phyloP scores from a whole-genome alignment of 2,888 invertebrate species.

The Aricia artaxerxes region DNA sequence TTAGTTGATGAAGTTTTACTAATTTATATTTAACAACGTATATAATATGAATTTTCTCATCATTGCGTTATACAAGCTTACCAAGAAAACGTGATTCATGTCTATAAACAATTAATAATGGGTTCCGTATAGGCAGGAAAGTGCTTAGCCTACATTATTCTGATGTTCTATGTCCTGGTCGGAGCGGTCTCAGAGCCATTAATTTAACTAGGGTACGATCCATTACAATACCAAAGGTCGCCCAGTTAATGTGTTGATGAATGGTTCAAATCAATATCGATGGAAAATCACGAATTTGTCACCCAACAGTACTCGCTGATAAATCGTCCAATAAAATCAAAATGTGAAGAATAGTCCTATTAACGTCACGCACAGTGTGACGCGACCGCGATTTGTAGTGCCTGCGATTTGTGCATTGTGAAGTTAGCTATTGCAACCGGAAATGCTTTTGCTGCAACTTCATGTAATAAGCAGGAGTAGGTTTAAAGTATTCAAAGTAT shows the following conservation, averaged over 20 bases:
- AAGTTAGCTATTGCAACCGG: conserved; percentile 33
- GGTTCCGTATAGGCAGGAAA: background rate
- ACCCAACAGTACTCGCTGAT: conserved; percentile 53
- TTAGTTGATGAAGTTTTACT: too few relatives aligned
- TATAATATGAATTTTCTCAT: too few relatives aligned
- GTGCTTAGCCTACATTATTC: background rate
- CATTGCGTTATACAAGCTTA: too few relatives aligned
- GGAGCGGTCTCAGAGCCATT: background rate
- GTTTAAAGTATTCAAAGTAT: too few relatives aligned
- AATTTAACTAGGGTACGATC: background rate
- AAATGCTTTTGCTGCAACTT: background rate
- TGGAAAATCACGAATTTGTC: conserved; percentile 33
- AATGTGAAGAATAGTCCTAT: conserved; percentile 72
- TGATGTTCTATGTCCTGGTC: background rate
- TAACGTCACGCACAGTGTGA: conserved; percentile 67
- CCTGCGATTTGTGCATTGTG: conserved; percentile 59
- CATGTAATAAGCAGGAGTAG: background rate
- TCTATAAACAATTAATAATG: background rate
- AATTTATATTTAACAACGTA: too few relatives aligned
- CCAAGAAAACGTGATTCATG: too few relatives aligned
- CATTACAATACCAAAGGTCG: conserved; percentile 10
- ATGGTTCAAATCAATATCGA: conserved; percentile 23
- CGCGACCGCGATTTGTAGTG: conserved; percentile 62
- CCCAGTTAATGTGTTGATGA: conserved; percentile 5
- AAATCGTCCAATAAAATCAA: conserved; percentile 66